phyloP scores from a whole-genome alignment of 2,113 vertebrate species.

The Periophthalmus modestus region DNA sequence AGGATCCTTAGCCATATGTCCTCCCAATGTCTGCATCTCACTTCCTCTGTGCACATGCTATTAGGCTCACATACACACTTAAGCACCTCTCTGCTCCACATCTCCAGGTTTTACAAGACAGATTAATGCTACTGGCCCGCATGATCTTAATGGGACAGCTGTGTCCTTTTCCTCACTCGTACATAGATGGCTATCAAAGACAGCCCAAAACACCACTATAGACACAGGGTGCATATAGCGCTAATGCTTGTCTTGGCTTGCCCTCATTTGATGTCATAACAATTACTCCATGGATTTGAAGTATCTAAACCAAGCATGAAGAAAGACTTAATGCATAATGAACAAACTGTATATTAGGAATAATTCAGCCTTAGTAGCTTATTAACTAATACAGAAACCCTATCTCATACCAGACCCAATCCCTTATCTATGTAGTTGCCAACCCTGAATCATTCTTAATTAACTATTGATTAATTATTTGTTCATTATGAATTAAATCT shows the following conservation, averaged over 20 bases:
- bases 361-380: too few relatives aligned
- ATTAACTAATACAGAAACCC: too few relatives aligned
- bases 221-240: slow-evolving; percentile 18
- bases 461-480: too few relatives aligned
- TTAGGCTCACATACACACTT: slow-evolving; percentile 27
- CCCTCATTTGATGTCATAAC: not conserved
- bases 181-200: slow-evolving; percentile 20
- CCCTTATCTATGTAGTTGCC: too few relatives aligned
- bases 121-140: slow-evolving; percentile 59
- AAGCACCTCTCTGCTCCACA: slow-evolving; percentile 35
- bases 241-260: slow-evolving; percentile 45
- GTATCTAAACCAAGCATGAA: not conserved
- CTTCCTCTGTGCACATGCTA: slow-evolving; percentile 29
- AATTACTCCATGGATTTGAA: not conserved
- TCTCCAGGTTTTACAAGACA: slow-evolving; percentile 61
- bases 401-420: too few relatives aligned
- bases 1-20: slow-evolving; percentile 50
- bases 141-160: slow-evolving; percentile 67
- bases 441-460: too few relatives aligned
- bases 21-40: slow-evolving; percentile 39
- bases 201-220: slow-evolving; percentile 31
- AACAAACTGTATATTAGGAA: too few relatives aligned
- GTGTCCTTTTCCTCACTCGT: slow-evolving; percentile 57
- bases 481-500: too few relatives aligned
- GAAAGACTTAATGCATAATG: too few relatives aligned